Conservation (phyloP, 2,888 invertebrate species). For the Argynnis bischoffii region DNA sequence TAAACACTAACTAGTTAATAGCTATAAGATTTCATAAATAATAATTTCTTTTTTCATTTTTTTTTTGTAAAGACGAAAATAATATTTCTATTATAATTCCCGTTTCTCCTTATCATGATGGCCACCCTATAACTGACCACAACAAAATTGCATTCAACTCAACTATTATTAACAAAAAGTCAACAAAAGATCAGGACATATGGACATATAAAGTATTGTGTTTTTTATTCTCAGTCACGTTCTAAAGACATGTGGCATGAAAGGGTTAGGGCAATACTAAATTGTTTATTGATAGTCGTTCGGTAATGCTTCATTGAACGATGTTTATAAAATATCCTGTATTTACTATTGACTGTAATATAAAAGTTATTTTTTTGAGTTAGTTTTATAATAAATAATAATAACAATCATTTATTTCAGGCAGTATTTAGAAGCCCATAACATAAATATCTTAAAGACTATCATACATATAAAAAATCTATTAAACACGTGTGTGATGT, state of each 20-base stretch:
- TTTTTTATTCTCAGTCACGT: conserved; percentile 51
- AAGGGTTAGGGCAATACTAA: conserved; percentile 47
- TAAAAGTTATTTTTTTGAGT: no score
- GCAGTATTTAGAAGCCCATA: no score
- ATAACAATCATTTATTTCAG: no score
- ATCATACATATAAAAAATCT: no score
- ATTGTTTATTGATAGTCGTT: conserved; percentile 58
- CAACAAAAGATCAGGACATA: conserved; percentile 55
- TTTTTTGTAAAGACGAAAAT: not conserved
- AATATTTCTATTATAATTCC: not conserved
- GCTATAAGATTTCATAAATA: not conserved
- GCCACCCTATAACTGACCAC: conserved; percentile 55
- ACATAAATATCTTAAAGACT: no score
- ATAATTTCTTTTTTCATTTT: no score
- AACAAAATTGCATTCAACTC: conserved; percentile 48
- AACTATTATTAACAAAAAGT: conserved; percentile 57
- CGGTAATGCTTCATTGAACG: conserved; percentile 37
- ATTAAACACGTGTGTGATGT: no score
- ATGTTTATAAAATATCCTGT: not conserved
- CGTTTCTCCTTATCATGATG: conserved; percentile 26
- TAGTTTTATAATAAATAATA: no score
- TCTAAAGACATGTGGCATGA: conserved; percentile 39
- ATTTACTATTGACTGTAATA: no score
- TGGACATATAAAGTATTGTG: conserved; percentile 53
- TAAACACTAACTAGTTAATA: not conserved